Evolutionary conservation across 2,888 invertebrate species (phyloP).

Genomic region (Cryptosula pallasiana): DNA sequence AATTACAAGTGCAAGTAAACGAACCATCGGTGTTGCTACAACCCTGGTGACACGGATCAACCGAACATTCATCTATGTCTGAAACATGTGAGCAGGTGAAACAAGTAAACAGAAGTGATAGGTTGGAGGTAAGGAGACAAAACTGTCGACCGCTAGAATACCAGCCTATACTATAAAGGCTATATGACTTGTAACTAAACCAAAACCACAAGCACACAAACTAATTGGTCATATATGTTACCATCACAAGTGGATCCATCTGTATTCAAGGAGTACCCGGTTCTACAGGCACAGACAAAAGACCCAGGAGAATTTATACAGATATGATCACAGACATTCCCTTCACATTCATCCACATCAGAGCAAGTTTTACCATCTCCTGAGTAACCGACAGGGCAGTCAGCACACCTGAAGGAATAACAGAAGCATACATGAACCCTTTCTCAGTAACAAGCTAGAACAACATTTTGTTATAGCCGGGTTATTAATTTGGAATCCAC

Average conservation of each 20-base stretch:
- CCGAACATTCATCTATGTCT: slow-evolving; percentile 7
- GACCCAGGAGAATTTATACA: slow-evolving; percentile 33
- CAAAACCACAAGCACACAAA: no score
- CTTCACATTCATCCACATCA: slow-evolving; percentile 47
- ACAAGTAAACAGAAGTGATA: no score
- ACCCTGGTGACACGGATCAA: slow-evolving; percentile 8
- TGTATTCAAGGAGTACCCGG: background rate
- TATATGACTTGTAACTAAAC: no score
- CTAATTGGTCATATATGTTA: background rate
- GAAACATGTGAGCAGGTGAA: no score
- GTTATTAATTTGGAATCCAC: no score
- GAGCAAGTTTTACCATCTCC: slow-evolving; percentile 23
- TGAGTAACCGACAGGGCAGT: slow-evolving; percentile 16
- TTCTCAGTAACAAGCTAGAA: no score
- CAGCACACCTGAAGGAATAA: background rate
- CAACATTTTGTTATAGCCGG: no score
- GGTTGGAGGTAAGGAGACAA: no score
- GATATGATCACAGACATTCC: slow-evolving; percentile 46
- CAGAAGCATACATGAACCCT: no score
- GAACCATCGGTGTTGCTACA: slow-evolving; percentile 1
- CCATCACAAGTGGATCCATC: slow-evolving; percentile 18
- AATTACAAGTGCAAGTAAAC: background rate
- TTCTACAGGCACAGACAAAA: slow-evolving; percentile 15
- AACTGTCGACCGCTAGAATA: no score
- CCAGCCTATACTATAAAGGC: no score